A percentile compares a stretch with the other conserved stretches of the same genome.
These are phyloP conservation scores for Cyprinodon brontotheroides DNA, from an alignment of 2,113 vertebrate genomes.

Conservation along the genomic window DNA sequence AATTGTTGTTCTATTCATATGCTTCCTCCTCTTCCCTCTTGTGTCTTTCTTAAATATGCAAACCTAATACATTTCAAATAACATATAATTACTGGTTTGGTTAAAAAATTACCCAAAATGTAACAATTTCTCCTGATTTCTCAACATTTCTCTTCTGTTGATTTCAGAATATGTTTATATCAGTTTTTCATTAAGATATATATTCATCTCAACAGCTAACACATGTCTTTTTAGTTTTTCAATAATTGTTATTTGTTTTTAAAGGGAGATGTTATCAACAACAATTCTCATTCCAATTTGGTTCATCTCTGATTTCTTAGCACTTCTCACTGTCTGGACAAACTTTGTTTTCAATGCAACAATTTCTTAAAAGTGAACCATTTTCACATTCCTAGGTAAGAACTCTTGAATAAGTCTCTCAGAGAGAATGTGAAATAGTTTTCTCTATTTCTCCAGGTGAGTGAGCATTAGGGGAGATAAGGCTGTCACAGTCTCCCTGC, in stretches of 20 bases:
- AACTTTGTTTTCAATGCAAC: slow-evolving; percentile 28
- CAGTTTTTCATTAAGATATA: no score
- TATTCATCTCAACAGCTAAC: no score
- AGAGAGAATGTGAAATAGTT: slow-evolving; percentile 32
- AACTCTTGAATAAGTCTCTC: slow-evolving; percentile 31
- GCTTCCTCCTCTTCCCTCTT: not conserved
- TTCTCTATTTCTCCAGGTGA: slow-evolving; percentile 62
- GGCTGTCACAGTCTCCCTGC: slow-evolving; percentile 62
- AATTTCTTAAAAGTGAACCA: slow-evolving; percentile 21
- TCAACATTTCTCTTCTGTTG: no score
- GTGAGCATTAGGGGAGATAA: slow-evolving; percentile 66
- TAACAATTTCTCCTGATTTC: no score
- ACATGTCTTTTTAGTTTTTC: not conserved
- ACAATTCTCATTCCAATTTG: not conserved
- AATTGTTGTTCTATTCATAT: not conserved
- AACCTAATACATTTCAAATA: no score
- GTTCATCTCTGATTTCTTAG: not conserved
- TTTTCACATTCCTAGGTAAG: slow-evolving; percentile 32
- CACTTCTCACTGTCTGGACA: not conserved
- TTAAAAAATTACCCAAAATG: no score
- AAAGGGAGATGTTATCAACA: not conserved
- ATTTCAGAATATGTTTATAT: no score
- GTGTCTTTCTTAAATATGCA: no score
- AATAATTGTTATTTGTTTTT: not conserved
- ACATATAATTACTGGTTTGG: no score